Conservation (phyloP, 2,888 invertebrate genomes). For the Eudemis profundana region DNA sequence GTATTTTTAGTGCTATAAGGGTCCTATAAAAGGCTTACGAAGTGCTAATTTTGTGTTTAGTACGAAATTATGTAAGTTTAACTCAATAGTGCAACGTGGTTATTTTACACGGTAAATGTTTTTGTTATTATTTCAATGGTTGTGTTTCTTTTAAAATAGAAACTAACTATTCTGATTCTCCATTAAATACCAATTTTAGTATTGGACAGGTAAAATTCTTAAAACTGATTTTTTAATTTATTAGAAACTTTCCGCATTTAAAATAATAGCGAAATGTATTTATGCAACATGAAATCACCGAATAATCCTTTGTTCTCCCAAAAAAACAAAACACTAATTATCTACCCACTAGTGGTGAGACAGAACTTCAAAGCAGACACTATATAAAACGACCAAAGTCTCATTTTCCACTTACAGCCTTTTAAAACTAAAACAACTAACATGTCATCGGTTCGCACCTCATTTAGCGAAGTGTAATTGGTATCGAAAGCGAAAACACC, state of each 20-base stretch:
- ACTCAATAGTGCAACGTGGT: too few relatives aligned
- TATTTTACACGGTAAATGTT: too few relatives aligned
- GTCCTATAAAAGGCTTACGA: too few relatives aligned
- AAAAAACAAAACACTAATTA: slow-evolving; percentile 17
- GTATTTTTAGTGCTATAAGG: slow-evolving; percentile 20
- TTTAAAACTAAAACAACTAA: background rate
- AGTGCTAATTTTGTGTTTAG: too few relatives aligned
- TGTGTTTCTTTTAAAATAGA: too few relatives aligned
- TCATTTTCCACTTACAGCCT: background rate
- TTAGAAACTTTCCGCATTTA: background rate
- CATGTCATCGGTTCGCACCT: slow-evolving; percentile 70
- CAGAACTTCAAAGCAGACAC: slow-evolving; percentile 18
- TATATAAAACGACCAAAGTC: background rate
- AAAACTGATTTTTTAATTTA: background rate
- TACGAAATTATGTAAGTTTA: too few relatives aligned
- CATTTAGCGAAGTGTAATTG: slow-evolving; percentile 73
- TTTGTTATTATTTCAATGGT: too few relatives aligned
- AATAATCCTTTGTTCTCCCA: slow-evolving; percentile 39
- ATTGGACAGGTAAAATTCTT: too few relatives aligned
- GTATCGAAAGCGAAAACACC: slow-evolving; percentile 64
- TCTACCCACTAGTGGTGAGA: background rate
- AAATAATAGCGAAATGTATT: background rate
- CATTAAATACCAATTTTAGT: too few relatives aligned
- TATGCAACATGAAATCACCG: slow-evolving; percentile 13
- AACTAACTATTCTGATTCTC: too few relatives aligned